Evolutionary conservation across 1,140 invertebrate genomes (phyloP).

Genomic region (Hyphantria cunea): DNA sequence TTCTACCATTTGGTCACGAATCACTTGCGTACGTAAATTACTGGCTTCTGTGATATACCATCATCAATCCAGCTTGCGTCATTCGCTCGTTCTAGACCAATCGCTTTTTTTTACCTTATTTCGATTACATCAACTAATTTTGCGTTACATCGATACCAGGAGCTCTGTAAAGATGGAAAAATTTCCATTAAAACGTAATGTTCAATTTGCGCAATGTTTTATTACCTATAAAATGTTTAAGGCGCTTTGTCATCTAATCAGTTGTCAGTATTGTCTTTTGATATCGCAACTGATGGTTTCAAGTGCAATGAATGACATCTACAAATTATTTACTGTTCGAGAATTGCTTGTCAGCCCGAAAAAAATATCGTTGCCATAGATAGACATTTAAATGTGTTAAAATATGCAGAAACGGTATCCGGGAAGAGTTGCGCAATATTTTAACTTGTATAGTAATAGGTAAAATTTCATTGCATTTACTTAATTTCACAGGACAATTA

Average conservation of each 20-base stretch:
- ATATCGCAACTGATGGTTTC: slow-evolving; percentile 20
- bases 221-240: slow-evolving; percentile 19
- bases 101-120: slow-evolving; percentile 41
- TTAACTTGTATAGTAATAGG: too few species aligned
- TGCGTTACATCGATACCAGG: slow-evolving; percentile 44
- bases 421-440: too few species aligned
- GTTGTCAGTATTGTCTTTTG: slow-evolving; percentile 12
- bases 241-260: slow-evolving; percentile 20
- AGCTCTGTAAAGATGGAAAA: slow-evolving; percentile 43
- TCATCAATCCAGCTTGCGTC: slow-evolving; percentile 39
- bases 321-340: slow-evolving; percentile 2
- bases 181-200: slow-evolving; percentile 55
- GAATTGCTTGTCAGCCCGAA: neutral
- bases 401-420: too few species aligned
- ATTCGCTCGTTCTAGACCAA: slow-evolving; percentile 39
- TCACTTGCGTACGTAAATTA: slow-evolving; percentile 11
- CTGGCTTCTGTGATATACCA: slow-evolving; percentile 25
- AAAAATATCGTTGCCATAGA: neutral
- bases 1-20: slow-evolving; percentile 10
- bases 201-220: slow-evolving; percentile 43
- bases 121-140: slow-evolving; percentile 54
- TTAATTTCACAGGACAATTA: too few species aligned
- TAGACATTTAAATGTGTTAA: too few species aligned
- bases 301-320: slow-evolving; percentile 7
- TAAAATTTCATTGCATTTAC: too few species aligned